Evolutionary conservation across 2,888 invertebrate genomes (phyloP).

Genomic region (Orthosia incerta): DNA sequence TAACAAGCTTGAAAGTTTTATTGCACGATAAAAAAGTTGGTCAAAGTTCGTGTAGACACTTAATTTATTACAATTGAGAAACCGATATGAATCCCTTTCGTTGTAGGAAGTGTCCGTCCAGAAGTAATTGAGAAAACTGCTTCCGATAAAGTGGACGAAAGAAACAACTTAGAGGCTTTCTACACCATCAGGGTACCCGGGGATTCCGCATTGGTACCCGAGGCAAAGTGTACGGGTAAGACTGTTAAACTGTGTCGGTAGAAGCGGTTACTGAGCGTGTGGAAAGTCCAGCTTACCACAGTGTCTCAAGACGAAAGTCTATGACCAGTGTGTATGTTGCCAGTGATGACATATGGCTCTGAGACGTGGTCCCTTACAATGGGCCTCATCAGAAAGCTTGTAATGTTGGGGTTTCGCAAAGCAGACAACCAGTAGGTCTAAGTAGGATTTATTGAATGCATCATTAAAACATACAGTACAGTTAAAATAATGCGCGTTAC

Average conservation of each 20-base stretch:
- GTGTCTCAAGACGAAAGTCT: too few relatives aligned
- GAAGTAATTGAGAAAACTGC: conserved; percentile 54
- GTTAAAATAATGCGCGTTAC: too few relatives aligned
- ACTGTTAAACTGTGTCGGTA: not conserved
- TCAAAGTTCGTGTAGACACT: conserved; percentile 3
- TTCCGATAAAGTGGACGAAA: conserved; percentile 34
- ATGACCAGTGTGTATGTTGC: too few relatives aligned
- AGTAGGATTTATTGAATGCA: too few relatives aligned
- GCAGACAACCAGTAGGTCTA: too few relatives aligned
- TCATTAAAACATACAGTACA: too few relatives aligned
- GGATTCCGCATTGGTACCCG: not conserved
- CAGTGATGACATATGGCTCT: too few relatives aligned
- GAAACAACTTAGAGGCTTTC: conserved; percentile 27
- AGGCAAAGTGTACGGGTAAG: not conserved
- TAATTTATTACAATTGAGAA: conserved; percentile 39
- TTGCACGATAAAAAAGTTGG: conserved; percentile 12
- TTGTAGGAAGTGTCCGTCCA: conserved; percentile 20
- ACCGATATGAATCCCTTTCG: conserved; percentile 22
- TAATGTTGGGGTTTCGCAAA: too few relatives aligned
- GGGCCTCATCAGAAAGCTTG: too few relatives aligned
- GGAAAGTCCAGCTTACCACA: too few relatives aligned
- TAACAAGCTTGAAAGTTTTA: not conserved
- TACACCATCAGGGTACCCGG: conserved; percentile 2
- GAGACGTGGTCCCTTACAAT: too few relatives aligned
- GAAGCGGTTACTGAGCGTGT: not conserved